These are phyloP conservation scores for Laodelphax striatellus DNA, from an alignment of 1,140 invertebrate genomes.

Conservation along the genomic window DNA sequence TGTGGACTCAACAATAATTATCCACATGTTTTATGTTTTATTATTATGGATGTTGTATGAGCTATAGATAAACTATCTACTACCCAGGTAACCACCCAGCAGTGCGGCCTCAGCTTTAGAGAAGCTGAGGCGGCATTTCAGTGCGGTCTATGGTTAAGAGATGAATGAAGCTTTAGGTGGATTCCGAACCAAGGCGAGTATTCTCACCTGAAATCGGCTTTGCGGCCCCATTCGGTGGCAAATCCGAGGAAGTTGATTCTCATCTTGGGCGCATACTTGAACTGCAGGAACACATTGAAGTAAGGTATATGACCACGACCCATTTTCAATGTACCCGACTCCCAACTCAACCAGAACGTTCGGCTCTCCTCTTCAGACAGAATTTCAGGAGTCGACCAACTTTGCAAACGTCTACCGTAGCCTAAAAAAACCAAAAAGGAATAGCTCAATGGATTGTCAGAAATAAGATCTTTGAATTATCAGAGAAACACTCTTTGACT, in stretches of 20 bases:
- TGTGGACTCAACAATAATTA: too few species aligned
- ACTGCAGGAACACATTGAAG: constrained; percentile 37
- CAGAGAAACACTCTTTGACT: too few species aligned
- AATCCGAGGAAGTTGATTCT: constrained; percentile 46
- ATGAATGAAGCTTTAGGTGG: background rate
- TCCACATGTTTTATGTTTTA: too few species aligned
- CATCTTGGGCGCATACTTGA: constrained; percentile 41
- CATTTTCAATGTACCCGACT: constrained; percentile 38
- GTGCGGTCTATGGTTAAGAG: too few species aligned
- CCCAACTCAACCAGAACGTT: constrained; percentile 50
- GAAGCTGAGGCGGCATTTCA: too few species aligned
- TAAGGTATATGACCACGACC: constrained; percentile 38
- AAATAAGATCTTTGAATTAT: too few species aligned
- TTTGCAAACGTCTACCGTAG: constrained; percentile 43
- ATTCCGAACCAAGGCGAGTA: background rate
- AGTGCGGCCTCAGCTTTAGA: too few species aligned
- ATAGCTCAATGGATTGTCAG: too few species aligned
- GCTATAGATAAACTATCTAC: too few species aligned
- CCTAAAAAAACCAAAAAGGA: constrained; percentile 29
- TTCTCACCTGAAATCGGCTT: constrained; percentile 47
- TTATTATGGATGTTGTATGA: too few species aligned
- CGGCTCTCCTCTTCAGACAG: constrained; percentile 36
- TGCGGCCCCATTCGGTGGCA: constrained; percentile 43
- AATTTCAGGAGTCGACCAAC: constrained; percentile 38
- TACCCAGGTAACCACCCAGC: too few species aligned